A percentile compares a stretch with the other conserved stretches of the same genome.
phyloP scores from a whole-genome alignment of 2,888 invertebrate species.

The Tubulanus polymorphus region DNA sequence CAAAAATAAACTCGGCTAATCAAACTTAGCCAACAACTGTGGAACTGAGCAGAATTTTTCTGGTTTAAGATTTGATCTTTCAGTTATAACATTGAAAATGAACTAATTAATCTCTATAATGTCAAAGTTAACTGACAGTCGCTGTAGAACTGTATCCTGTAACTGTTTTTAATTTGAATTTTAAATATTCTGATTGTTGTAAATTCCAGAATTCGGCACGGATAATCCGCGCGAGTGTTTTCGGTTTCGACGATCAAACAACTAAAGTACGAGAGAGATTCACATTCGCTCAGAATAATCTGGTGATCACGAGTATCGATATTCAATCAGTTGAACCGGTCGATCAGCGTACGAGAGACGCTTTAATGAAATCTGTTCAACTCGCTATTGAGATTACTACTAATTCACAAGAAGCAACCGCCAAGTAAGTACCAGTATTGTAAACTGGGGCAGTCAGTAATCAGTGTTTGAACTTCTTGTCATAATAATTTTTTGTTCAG shows the following conservation, averaged over 20 bases:
- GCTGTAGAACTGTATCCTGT: too few species aligned
- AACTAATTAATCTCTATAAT: too few species aligned
- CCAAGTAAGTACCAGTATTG: slow-evolving; percentile 39
- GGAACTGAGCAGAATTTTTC: too few species aligned
- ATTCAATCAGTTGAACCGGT: slow-evolving; percentile 58
- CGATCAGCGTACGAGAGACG: slow-evolving; percentile 57
- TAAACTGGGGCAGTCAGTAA: neutral
- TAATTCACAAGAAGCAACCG: slow-evolving; percentile 57
- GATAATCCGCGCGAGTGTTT: slow-evolving; percentile 56
- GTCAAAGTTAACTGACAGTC: too few species aligned
- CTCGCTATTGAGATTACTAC: slow-evolving; percentile 59
- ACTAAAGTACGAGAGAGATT: slow-evolving; percentile 52
- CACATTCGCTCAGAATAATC: slow-evolving; percentile 54
- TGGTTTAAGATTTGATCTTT: too few species aligned
- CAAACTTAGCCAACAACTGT: too few species aligned
- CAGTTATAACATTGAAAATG: too few species aligned
- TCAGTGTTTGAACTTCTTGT: neutral
- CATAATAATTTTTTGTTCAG: too few species aligned
- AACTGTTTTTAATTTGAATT: too few species aligned
- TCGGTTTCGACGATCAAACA: slow-evolving; percentile 54
- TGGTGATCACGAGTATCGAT: slow-evolving; percentile 56
- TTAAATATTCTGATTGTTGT: too few species aligned
- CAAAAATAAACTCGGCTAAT: too few species aligned
- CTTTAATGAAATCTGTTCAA: slow-evolving; percentile 57
- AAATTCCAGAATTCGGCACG: slow-evolving; percentile 54